Conservation (phyloP, 2,888 invertebrate species). For the Artemia sp. region DNA sequence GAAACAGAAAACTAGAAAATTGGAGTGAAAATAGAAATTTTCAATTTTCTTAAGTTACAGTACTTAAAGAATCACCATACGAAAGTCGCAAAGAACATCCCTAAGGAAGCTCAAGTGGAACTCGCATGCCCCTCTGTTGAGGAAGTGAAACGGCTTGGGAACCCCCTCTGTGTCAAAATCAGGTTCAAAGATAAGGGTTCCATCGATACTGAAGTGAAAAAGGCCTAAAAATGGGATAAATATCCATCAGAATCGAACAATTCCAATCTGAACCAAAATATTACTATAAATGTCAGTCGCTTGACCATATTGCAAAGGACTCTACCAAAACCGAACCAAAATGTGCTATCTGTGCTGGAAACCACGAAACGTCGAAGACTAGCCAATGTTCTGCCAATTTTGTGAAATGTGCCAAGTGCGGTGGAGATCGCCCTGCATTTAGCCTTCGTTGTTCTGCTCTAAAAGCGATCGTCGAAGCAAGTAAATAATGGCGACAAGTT, state of each 20-base stretch:
- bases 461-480: not conserved
- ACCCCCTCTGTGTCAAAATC: not conserved
- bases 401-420: not conserved
- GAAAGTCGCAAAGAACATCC: not conserved
- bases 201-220: not conserved
- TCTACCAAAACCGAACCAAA: not conserved
- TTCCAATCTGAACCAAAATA: not conserved
- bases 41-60: too few relatives aligned
- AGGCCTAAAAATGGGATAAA: not conserved
- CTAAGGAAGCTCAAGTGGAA: not conserved
- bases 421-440: not conserved
- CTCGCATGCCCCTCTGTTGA: not conserved
- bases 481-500: not conserved
- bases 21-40: too few relatives aligned
- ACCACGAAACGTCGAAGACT: not conserved
- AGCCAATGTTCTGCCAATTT: not conserved
- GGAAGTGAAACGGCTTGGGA: not conserved
- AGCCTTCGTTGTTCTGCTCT: not conserved
- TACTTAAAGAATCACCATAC: not conserved
- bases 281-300: not conserved
- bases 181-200: not conserved
- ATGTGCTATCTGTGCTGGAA: not conserved
- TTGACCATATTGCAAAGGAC: not conserved
- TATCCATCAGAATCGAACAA: not conserved
- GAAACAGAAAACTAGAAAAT: too few relatives aligned